Evolutionary conservation across 2,113 vertebrate genomes (phyloP).

Genomic region (Acinonyx jubatus): DNA sequence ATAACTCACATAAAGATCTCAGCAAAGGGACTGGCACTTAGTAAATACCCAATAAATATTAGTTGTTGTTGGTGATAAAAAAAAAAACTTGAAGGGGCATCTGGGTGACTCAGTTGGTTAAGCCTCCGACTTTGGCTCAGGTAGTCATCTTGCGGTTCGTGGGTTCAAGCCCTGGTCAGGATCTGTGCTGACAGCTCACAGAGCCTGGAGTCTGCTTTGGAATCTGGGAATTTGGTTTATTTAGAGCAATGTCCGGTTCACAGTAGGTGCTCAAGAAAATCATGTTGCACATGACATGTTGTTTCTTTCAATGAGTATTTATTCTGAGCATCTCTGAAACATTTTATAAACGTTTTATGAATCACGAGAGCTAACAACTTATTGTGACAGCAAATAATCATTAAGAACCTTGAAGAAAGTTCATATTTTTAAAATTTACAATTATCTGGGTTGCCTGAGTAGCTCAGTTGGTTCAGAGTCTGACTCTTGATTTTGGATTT

Average conservation of each 20-base stretch:
- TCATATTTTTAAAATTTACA: conserved; percentile 87
- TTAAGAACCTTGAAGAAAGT: background rate
- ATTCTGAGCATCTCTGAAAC: conserved; percentile 15
- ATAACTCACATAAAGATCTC: background rate
- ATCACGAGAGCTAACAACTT: background rate
- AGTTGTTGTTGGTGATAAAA: background rate
- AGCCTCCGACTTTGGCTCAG: too few species aligned
- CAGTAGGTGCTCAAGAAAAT: background rate
- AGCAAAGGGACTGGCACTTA: background rate
- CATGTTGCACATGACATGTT: background rate
- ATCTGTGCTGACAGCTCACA: too few species aligned
- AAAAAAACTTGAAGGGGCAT: background rate
- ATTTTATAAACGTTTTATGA: conserved; percentile 23
- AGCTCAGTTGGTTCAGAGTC: too few species aligned
- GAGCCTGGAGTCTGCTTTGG: too few species aligned
- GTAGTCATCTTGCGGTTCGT: too few species aligned
- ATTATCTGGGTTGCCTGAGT: conserved; percentile 84
- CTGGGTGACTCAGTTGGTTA: too few species aligned
- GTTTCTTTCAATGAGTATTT: background rate
- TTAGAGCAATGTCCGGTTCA: background rate
- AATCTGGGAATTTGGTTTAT: background rate
- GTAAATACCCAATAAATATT: background rate
- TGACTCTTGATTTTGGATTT: too few species aligned
- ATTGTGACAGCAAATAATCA: background rate
- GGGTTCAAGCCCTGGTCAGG: too few species aligned